Evolutionary conservation across 2,797 vertebrate genomes (phyloP), one percentile per base, ranked within the genome.

Genomic region (Eulemur coronatus): DNA sequence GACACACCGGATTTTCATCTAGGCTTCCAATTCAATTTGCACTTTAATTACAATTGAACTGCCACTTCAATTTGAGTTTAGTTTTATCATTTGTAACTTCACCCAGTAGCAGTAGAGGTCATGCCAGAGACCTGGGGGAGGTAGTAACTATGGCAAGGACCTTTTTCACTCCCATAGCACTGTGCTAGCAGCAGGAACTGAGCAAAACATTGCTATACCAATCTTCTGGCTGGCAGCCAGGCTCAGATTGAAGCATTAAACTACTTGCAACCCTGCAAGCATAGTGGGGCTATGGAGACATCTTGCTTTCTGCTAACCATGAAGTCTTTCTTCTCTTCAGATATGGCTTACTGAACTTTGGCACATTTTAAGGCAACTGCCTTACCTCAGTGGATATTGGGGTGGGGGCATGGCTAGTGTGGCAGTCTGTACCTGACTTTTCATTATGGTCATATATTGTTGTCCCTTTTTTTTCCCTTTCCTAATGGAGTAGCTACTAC

Each of bases 401-500:
- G 43, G 17, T 61, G 33, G 17, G 46, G 41, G 10, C 38, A 81
- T 52, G 30, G 3, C 33, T 94, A 22, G 30, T 52, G 26, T 35
- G 20, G 8, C 67, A 87, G 5, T 63, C 46, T 46, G 63, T 55
- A 89, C 80, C 59, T 96, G 52, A 69, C 73, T 91, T 96, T 67
- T 86, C 93, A 91, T 75, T 67, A 84, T 95, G 5, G 63, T 69
- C 26, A 81, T 84, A 30, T 94, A 93, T 38, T 72, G 38, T 11
- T 91, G 61, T 69, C n/a, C 13, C 69, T 78, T 48, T 80, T 80
- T 84, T 41, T 59, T 12, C 41, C 2, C 52, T 92, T 93, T 89
- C 78, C 67, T 96, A 96, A 96, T 96, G 81, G 26, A 81, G 91
- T 91, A 82, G 43, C 72, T 90, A 67, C 80, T 92, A 57, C 26